Base-by-base conservation (phyloP, 53 echinoderm and acorn worm species). In the Paracentrotus lividus region DNA sequence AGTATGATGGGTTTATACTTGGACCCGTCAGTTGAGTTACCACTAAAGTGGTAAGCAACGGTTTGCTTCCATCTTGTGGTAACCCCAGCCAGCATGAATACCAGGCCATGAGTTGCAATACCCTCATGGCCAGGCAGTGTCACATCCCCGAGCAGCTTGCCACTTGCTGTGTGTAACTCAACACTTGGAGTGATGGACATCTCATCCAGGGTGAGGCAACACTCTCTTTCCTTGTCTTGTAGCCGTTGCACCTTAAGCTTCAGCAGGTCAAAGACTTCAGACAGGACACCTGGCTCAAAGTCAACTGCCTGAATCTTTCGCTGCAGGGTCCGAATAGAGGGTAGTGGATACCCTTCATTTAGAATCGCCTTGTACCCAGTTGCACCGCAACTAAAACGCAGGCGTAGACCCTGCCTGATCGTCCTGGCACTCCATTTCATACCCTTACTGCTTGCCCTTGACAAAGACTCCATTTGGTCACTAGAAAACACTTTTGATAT, bases 21-120 rank as follows among this genome's bases (percentile, higher is more conserved):
- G 21, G 84, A 26, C 9, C 95, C 94, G 85, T 94, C 92, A 23
- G 93, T 93, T 4, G 94, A 97, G 49, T 78, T 57, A 55, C 96
- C 69, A 0, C 94, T 97, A 56, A 59, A 97, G 32, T 97, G 94
- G n/a, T 94, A 97, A 24, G 56, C 95, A 14, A 97, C 92, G 8
- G 96, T 96, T 55, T 96, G 95, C 84, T 96, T 96, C 94, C 96
- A 96, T 1, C 96, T 77, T 9, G 94, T 81, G 0, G 93, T 96
- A 54, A 95, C 47, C 7, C 96, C 97, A 0, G 90, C 93, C 2
- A 95, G 77, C 95, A 96, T 97, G 45, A 97, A 93, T 4, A 91
- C 95, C n/a, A 97, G 72, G 20, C 88, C 96, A 96, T 95, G 96
- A 2, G 42, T 56, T 12, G 94, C 97, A 85, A 2, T 76, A 0